Conservation (phyloP, 2,888 invertebrate species). For the Osmoderma eremita region DNA sequence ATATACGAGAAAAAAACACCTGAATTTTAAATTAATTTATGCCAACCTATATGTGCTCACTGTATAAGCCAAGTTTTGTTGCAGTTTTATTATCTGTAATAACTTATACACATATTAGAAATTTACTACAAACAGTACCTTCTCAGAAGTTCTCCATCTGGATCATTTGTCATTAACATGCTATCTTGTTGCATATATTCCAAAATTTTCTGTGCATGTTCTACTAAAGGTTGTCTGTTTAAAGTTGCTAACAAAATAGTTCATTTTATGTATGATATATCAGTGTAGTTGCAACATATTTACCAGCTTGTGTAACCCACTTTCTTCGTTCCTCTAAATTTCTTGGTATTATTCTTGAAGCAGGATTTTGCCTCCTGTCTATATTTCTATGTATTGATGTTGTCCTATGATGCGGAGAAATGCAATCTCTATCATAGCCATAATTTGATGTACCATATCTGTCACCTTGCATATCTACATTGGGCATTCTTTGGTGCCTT, state of each 20-base stretch:
- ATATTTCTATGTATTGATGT: conserved; percentile 49
- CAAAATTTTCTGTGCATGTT: conserved; percentile 71
- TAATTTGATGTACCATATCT: background rate
- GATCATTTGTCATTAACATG: conserved; percentile 73
- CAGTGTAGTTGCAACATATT: background rate
- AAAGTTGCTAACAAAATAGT: conserved; percentile 32
- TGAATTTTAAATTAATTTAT: no score
- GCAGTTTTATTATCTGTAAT: no score
- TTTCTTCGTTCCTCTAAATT: conserved; percentile 45
- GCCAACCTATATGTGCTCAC: no score
- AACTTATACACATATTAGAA: no score
- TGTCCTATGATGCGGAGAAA: conserved; percentile 40
- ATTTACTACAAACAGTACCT: conserved; percentile 67
- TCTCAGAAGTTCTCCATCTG: conserved; percentile 70
- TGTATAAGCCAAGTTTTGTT: no score
- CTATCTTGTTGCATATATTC: conserved; percentile 73
- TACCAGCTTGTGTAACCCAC: conserved; percentile 46
- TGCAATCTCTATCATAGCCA: conserved; percentile 17
- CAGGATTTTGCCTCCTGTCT: conserved; percentile 23
- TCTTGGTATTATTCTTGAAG: conserved; percentile 37
- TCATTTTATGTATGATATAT: background rate
- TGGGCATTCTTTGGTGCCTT: background rate
- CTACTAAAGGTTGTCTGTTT: conserved; percentile 48
- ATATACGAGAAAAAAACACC: no score
- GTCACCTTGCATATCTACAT: conserved; percentile 20